These are phyloP conservation scores for Microctonus hyperodae DNA, from an alignment of 2,888 invertebrate species.

Conservation along the genomic window DNA sequence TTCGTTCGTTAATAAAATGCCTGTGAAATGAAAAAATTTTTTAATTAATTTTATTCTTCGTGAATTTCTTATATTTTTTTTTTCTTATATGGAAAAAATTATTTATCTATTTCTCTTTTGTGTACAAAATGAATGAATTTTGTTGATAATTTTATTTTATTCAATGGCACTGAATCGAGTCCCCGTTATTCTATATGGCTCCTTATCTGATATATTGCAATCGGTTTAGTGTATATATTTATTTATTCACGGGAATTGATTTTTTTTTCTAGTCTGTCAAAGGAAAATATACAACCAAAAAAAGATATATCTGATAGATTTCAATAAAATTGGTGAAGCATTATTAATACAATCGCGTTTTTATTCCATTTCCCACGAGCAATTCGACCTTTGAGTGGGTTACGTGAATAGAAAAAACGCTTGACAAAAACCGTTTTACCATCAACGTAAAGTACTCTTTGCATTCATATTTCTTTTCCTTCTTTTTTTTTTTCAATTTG, in stretches of 20 bases:
- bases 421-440: conserved; percentile 29
- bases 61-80: background rate
- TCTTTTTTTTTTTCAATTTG: background rate
- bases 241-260: background rate
- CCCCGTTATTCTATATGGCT: background rate
- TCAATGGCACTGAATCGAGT: background rate
- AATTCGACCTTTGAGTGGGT: conserved; percentile 24
- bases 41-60: background rate
- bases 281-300: background rate
- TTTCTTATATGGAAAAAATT: background rate
- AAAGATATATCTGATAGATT: conserved; percentile 21
- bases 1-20: background rate
- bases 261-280: background rate
- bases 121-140: background rate
- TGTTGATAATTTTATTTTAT: background rate
- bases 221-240: too few relatives aligned
- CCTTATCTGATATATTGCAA: background rate
- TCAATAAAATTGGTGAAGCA: conserved; percentile 25
- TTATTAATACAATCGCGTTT: conserved; percentile 30
- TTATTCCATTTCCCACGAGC: conserved; percentile 24
- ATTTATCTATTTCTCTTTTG: background rate
- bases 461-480: conserved; percentile 13
- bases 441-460: background rate
- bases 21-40: background rate
- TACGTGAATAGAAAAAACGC: conserved; percentile 20